Evolutionary conservation across 2,888 invertebrate species (phyloP), one percentile per base, ranked within the genome.

Genomic region (Graphium colonna): DNA sequence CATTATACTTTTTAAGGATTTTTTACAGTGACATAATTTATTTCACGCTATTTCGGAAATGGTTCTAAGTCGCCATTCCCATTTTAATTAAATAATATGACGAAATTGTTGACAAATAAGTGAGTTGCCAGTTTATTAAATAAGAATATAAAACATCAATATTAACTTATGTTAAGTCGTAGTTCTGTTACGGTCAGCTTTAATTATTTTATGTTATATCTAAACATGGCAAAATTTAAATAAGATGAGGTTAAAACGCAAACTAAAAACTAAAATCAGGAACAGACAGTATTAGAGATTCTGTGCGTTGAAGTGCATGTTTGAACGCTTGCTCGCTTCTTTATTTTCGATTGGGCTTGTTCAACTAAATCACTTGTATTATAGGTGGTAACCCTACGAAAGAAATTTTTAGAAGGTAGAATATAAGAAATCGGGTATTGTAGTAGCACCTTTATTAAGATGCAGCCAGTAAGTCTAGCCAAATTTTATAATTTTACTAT

Each of bases 251-350:
- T 38, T 4, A 36, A 18, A 42, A 41, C 3, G 9, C 1, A 18
- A 44, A 1, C n/a, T 36, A 17, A 16, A 28, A 40, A 40, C 10
- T 9, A 40, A 26, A 10, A 4, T n/a, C 10, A 44, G 21, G 26
- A n/a, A 7, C 5, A 4, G 13, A 21, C 40, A 13, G 31, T 33
- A 5, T 21, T 18, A 13, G 7, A 31, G 26, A n/a, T 47, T 18
- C 33, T 46, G 10, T 45, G 33, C 42, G 17, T 21, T n/a, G 16
- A 46, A 42, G 36, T 52, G 52, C 52, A 52, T 48, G 52, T 38
- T 47, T 47, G 18, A 42, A 48, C 21, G 52, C 52, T 52, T 52
- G 52, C 52, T 47, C 36, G 52, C 42, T 52, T 52, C 13, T 38
- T 43, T 12, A 15, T 52, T 47, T 46, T 42, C 10, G 45, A 26